Evolutionary conservation across 1,140 invertebrate genomes (phyloP), one percentile per base, ranked within the genome.

Genomic region (Aphaenogaster rudis): DNA sequence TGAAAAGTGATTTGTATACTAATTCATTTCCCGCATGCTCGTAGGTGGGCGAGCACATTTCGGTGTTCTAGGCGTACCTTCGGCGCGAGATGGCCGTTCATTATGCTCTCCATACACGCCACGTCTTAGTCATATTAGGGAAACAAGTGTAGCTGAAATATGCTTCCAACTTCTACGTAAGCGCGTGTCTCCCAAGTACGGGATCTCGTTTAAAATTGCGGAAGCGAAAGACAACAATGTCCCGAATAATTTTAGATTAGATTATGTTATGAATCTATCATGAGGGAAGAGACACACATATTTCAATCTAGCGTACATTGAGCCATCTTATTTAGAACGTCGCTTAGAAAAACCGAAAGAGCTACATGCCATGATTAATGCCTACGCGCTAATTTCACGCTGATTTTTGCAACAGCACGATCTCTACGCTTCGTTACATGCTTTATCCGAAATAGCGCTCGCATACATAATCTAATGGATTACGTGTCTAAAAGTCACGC

Each of bases 1-100:
- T 91, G 88, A 91, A 88, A 88, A 87, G 87, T 84, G 76, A 90
- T 90, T 88, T 77, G 89, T 90, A 63, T 57, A 87, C 42, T 71
- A 86, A 76, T 86, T 88, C 57, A 17, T 86, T 80, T 42, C 45
- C 15, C 39, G 36, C 52, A 11, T 45, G n/a, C n/a, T 36, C 67
- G 48, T 79, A 13, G 42, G 17, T 66, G 59, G 77, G 67, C 72
- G 63, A 72, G 52, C 88, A 77, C 50, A 54, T 89, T 64, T 50
- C 61, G 69, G 21, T 28, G 48, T 71, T 52, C 39, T 66, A 28
- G 33, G 21, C 52, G 21, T 52, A 61, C 36, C 72, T 45, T 17
- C 33, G 21, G 17, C 54, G 54, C 21, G 28, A 15, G 15, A 54
- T 17, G 4, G 33, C 42, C 42, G 28, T 64, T 74, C 48, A 57